Percentiles rank a stretch among this genome's conserved stretches.
Evolutionary conservation across 1,140 invertebrate genomes (phyloP).

Genomic region (Drosophila lacertosa): DNA sequence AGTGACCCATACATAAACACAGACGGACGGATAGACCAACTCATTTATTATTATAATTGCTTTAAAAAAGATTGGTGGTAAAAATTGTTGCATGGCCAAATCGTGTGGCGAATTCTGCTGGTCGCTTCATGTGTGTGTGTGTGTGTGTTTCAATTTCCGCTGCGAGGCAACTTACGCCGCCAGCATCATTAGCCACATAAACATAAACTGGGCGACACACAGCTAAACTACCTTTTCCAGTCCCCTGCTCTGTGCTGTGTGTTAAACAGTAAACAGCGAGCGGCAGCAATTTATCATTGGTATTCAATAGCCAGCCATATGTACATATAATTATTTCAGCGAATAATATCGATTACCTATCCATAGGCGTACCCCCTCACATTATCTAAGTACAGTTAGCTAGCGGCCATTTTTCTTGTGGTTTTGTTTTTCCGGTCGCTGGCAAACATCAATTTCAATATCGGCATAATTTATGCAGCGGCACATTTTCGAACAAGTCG

Average conservation of each 20-base stretch:
- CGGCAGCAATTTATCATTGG: slow-evolving; percentile 67
- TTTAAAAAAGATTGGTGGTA: slow-evolving; percentile 16
- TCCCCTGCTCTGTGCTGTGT: neutral
- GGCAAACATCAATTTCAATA: slow-evolving; percentile 43
- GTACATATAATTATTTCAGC: slow-evolving; percentile 66
- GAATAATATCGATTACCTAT: slow-evolving; percentile 58
- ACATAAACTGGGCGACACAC: slow-evolving; percentile 33
- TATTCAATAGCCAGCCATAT: slow-evolving; percentile 50
- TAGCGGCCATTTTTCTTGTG: slow-evolving; percentile 5
- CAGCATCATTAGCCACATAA: slow-evolving; percentile 69
- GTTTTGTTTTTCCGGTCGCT: neutral
- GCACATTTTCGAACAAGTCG: slow-evolving; percentile 28
- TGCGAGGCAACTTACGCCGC: slow-evolving; percentile 24
- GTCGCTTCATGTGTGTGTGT: slow-evolving; percentile 11
- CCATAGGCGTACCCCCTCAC: neutral
- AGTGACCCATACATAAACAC: slow-evolving; percentile 29
- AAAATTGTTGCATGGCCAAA: slow-evolving; percentile 36
- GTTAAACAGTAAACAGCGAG: slow-evolving; percentile 23
- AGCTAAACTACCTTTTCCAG: neutral
- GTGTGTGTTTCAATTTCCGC: slow-evolving; percentile 47
- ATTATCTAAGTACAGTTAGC: slow-evolving; percentile 6
- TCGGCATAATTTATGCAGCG: slow-evolving; percentile 44
- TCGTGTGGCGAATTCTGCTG: slow-evolving; percentile 27
- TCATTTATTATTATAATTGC: slow-evolving; percentile 79
- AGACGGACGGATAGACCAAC: slow-evolving; percentile 22